These are phyloP conservation scores for Ceyx cyanopectus DNA, from an alignment of 2,113 vertebrate genomes.

Conservation along the genomic window DNA sequence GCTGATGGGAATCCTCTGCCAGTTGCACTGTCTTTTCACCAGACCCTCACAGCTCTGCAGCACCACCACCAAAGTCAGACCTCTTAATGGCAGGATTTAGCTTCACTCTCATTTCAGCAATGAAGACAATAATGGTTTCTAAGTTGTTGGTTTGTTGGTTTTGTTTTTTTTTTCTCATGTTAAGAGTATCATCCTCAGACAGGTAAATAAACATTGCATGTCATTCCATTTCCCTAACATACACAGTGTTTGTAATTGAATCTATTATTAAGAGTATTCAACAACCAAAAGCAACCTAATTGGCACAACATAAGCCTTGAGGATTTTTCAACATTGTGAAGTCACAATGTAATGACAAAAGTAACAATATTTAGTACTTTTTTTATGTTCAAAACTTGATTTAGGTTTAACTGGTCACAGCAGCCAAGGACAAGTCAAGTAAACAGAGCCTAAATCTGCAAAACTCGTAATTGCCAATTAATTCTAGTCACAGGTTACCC, in stretches of 20 bases:
- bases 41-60: background rate
- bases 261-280: conserved; percentile 35
- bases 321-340: background rate
- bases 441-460: background rate
- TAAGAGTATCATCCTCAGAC: background rate
- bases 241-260: background rate
- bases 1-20: background rate
- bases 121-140: rapidly evolving
- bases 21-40: background rate
- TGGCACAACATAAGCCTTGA: background rate
- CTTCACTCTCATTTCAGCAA: background rate
- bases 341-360: background rate
- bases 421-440: background rate
- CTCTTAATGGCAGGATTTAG: background rate
- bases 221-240: background rate
- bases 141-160: too few species aligned
- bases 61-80: background rate
- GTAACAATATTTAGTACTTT: background rate
- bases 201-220: background rate
- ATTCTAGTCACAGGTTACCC: background rate
- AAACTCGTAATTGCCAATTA: background rate
- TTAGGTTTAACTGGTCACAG: background rate
- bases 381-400: background rate
- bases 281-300: background rate
- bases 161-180: background rate